phyloP scores from a whole-genome alignment of 2,797 vertebrate genomes.

The Macropodus opercularis region DNA sequence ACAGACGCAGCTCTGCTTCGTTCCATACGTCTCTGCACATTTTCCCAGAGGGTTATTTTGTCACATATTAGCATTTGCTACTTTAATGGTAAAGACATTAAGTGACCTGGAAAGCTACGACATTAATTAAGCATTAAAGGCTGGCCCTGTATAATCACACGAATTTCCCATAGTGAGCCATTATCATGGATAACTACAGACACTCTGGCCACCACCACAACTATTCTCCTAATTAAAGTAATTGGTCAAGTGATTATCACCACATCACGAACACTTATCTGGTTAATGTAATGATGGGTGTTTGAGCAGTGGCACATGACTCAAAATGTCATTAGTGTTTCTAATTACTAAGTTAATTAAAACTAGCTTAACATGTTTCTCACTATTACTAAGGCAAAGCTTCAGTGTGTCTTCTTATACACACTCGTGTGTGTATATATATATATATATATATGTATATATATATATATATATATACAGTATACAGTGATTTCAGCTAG shows the following conservation, averaged over 20 bases:
- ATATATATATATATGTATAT: no score
- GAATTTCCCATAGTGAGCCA: conserved; percentile 3
- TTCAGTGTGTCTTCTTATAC: neutral
- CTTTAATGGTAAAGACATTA: conserved; percentile 38
- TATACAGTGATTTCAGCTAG: no score
- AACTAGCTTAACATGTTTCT: conserved; percentile 3
- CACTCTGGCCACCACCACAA: conserved; percentile 6
- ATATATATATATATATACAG: no score
- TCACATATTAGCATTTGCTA: conserved; percentile 43
- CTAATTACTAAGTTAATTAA: conserved; percentile 19
- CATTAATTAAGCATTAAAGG: conserved; percentile 59
- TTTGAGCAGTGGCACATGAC: conserved; percentile 33
- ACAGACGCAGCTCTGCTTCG: neutral
- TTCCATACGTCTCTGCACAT: conserved; percentile 10
- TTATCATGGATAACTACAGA: conserved; percentile 11
- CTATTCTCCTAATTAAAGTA: conserved; percentile 47
- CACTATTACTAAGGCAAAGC: conserved; percentile 27
- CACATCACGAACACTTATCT: conserved; percentile 33
- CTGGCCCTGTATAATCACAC: conserved; percentile 33
- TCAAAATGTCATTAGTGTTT: conserved; percentile 26
- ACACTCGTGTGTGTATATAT: no score
- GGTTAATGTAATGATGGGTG: conserved; percentile 38
- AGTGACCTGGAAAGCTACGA: conserved; percentile 28
- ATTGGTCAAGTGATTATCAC: conserved; percentile 62
- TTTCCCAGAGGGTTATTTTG: conserved; percentile 41